Evolutionary conservation across 2,888 invertebrate genomes (phyloP).

Genomic region (Muscina levida): DNA sequence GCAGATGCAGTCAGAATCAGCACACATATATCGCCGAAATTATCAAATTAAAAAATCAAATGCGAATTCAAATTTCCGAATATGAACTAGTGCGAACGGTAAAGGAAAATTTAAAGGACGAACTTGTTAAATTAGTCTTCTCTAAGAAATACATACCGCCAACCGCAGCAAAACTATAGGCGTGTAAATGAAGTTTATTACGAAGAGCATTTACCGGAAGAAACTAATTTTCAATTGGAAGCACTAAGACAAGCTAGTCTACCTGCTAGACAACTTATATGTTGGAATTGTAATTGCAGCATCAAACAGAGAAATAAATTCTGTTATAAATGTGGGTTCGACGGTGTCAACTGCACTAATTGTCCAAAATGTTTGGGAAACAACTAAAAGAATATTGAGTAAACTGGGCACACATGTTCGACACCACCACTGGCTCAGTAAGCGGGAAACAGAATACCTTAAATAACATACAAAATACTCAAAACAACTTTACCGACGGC

Average conservation of each 20-base stretch:
- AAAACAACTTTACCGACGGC: no score
- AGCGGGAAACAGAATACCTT: background rate
- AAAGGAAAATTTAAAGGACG: slow-evolving; percentile 35
- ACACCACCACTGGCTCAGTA: background rate
- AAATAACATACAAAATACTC: no score
- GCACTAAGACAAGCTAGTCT: background rate
- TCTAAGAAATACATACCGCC: background rate
- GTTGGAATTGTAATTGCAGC: slow-evolving; percentile 43
- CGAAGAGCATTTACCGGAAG: background rate
- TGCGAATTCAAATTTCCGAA: slow-evolving; percentile 7
- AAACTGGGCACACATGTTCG: slow-evolving; percentile 11
- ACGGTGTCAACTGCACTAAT: slow-evolving; percentile 25
- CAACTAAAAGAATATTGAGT: slow-evolving; percentile 15
- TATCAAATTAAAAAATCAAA: slow-evolving; percentile 15
- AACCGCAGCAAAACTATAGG: background rate
- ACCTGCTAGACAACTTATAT: background rate
- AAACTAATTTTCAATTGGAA: background rate
- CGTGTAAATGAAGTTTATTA: background rate
- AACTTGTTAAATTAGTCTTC: slow-evolving; percentile 3
- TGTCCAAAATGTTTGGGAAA: slow-evolving; percentile 48
- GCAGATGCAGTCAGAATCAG: background rate
- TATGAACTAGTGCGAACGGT: slow-evolving; percentile 8
- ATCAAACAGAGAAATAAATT: slow-evolving; percentile 19
- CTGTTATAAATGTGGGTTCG: slow-evolving; percentile 43
- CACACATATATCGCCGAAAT: slow-evolving; percentile 22